Conservation (phyloP, 1,140 invertebrate genomes). For the Anthonomus grandis region DNA sequence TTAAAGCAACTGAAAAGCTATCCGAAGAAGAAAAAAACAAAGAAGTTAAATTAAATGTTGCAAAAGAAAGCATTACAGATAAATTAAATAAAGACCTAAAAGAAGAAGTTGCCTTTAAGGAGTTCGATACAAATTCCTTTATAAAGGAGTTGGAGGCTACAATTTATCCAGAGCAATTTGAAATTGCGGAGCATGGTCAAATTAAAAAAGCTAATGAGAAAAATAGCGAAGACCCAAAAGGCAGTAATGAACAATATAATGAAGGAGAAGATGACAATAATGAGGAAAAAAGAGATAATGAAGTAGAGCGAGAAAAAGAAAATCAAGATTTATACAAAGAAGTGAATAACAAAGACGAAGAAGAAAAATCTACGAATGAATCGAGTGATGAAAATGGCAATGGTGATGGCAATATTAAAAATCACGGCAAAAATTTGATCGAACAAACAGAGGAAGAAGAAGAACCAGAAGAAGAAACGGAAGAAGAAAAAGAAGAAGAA, state of each 20-base stretch:
- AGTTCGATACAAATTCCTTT: too few relatives aligned
- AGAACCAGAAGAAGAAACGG: background rate
- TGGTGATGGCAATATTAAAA: slow-evolving; percentile 13
- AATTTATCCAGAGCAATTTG: background rate
- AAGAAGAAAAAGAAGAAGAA: background rate
- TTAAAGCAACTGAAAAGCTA: too few relatives aligned
- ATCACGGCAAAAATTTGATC: too few relatives aligned
- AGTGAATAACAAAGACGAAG: slow-evolving; percentile 46
- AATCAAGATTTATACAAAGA: slow-evolving; percentile 8
- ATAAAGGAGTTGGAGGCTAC: background rate
- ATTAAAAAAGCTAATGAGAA: background rate
- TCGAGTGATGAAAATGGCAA: slow-evolving; percentile 9
- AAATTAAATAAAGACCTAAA: too few relatives aligned
- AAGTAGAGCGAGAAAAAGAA: slow-evolving; percentile 27
- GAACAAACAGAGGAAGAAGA: slow-evolving; percentile 9
- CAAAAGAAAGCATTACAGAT: too few relatives aligned
- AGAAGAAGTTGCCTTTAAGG: too few relatives aligned
- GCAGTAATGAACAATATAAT: slow-evolving; percentile 3
- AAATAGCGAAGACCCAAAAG: slow-evolving; percentile 4
- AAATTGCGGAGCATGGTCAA: background rate
- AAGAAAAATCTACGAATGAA: slow-evolving; percentile 8
- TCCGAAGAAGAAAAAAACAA: too few relatives aligned
- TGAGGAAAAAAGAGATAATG: slow-evolving; percentile 51
- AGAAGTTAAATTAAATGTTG: too few relatives aligned
- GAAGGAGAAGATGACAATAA: background rate